phyloP scores from a whole-genome alignment of 2,113 vertebrate species.

The Rutilus rutilus region DNA sequence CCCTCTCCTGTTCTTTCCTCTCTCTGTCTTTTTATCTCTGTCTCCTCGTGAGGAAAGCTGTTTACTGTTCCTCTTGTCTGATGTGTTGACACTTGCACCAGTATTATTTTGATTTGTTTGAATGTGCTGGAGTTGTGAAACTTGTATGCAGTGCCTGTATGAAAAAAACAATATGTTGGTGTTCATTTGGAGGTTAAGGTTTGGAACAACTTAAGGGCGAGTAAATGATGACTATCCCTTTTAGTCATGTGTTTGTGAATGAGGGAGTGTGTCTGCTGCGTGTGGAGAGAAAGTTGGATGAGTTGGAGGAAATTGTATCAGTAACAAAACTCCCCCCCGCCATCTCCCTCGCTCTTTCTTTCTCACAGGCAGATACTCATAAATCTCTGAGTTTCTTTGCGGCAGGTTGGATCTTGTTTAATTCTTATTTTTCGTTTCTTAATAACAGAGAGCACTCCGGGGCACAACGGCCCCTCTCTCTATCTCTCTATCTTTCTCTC shows the following conservation, averaged over 20 bases:
- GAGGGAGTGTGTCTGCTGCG: background rate
- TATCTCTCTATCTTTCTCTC: background rate
- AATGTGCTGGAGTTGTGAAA: background rate
- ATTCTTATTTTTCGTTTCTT: slow-evolving; percentile 40
- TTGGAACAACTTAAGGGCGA: no score
- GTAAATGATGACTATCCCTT: no score
- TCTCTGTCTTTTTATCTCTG: slow-evolving; percentile 37
- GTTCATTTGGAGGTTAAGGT: slow-evolving; percentile 5
- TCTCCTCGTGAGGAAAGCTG: background rate
- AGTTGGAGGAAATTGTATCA: background rate
- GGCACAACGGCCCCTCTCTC: slow-evolving; percentile 22
- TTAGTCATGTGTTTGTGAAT: background rate
- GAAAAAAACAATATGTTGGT: background rate
- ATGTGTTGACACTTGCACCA: slow-evolving; percentile 37
- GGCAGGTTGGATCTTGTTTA: slow-evolving; percentile 48
- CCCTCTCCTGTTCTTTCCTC: slow-evolving; percentile 13
- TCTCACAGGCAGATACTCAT: slow-evolving; percentile 8
- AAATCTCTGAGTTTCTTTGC: background rate
- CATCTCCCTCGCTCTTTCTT: background rate
- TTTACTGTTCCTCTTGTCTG: slow-evolving; percentile 37
- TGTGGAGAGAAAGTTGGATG: slow-evolving; percentile 10
- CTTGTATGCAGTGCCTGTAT: background rate
- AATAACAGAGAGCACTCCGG: slow-evolving; percentile 34
- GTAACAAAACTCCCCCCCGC: background rate
- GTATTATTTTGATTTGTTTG: slow-evolving; percentile 35